Base-by-base conservation (phyloP, 1,140 invertebrate species). In the Melanaphis sacchari region DNA sequence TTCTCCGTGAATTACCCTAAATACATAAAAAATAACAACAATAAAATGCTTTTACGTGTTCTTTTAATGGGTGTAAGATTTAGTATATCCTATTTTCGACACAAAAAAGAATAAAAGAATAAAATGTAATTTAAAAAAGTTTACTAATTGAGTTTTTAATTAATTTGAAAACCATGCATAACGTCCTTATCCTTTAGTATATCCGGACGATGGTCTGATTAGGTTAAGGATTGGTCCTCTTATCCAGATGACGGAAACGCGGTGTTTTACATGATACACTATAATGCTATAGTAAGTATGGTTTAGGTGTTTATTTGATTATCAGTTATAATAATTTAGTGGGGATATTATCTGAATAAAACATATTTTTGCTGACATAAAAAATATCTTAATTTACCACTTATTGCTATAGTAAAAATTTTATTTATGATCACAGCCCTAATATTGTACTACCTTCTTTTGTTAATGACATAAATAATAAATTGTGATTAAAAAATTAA, bases 91-190 rank as follows among this genome's bases (percentile, higher is more conserved):
- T 76, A n/a, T 76, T 76, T 76, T n/a, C n/a, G 2, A 7, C 36
- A 36, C 81, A 0, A 66, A 90, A 24, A 31, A 66, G 11, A 41
- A 40, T 5, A 31, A 54, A 26, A 90, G 26, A 26, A 84, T n/a
- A 82, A 93, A 49, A 84, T 41, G 36, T 85, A 93, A 93, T 93
- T 41, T n/a, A 93, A 93, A 87, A 93, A 85, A 49, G 81, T 84
- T 93, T 41, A 85, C 76, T 93, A 93, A 93, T 93, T 85, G 81
- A 93, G 43, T 93, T 93, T 85, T 93, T 93, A 85, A 85, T 93
- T 93, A 84, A 93, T 85, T 85, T n/a, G 43, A 26, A 82, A 81
- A 76, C 46, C 54, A 11, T n/a, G 54, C 31, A 38, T 66, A 76
- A 91, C 66, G 66, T 81, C 31, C 90, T 76, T 92, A 49, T 93